Conservation (phyloP, 2,888 invertebrate species). For the Trissolcus japonicus region DNA sequence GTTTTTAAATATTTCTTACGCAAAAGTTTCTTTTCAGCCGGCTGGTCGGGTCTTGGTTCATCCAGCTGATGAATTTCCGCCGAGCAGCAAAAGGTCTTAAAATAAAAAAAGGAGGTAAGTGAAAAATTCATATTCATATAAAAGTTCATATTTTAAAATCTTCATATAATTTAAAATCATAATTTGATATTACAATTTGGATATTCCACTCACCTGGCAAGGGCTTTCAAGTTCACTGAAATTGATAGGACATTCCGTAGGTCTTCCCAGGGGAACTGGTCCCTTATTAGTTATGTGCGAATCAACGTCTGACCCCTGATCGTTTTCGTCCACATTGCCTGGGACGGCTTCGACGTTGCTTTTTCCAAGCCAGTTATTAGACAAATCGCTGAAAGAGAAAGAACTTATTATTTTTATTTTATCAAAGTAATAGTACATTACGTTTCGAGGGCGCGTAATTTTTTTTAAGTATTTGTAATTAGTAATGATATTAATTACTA, state of each 20-base stretch:
- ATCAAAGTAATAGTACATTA: too few species aligned
- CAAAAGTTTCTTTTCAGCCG: constrained; percentile 71
- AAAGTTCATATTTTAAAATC: neutral
- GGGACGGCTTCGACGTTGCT: constrained; percentile 69
- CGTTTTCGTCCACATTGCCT: constrained; percentile 71
- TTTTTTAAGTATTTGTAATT: too few species aligned
- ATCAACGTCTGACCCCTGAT: constrained; percentile 70
- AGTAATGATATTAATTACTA: too few species aligned
- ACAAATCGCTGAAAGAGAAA: constrained; percentile 64
- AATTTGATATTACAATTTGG: neutral
- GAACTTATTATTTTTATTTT: too few species aligned
- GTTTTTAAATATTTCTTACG: constrained; percentile 61
- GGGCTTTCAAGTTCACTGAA: constrained; percentile 71
- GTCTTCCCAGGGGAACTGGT: constrained; percentile 68
- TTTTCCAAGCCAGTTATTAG: constrained; percentile 71
- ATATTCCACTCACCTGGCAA: constrained; percentile 65
- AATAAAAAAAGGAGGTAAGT: too few species aligned
- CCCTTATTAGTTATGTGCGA: constrained; percentile 63
- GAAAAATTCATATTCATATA: too few species aligned
- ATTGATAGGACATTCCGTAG: constrained; percentile 67
- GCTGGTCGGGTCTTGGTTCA: constrained; percentile 69
- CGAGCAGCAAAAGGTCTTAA: constrained; percentile 70
- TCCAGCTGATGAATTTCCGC: constrained; percentile 72
- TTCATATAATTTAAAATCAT: neutral
- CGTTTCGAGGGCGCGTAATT: too few species aligned